Evolutionary conservation across 2,113 vertebrate species (phyloP), one percentile per base, ranked within the genome.

Genomic region (Penelope pileata): DNA sequence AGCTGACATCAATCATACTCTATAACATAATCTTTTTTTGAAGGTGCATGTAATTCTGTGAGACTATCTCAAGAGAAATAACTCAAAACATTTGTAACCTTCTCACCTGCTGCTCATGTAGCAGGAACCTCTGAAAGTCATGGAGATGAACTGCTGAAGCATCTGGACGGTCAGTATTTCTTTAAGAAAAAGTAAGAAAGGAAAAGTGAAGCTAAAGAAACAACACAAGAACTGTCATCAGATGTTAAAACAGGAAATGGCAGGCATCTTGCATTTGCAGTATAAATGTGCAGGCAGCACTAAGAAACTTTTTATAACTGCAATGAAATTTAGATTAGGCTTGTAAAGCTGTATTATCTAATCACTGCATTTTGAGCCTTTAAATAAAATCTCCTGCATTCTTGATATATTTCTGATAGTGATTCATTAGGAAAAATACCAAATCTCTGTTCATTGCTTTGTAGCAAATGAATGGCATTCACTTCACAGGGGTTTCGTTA

Each of bases 91-190:
- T 68, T 47, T 50, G 38, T 16, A 32, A 50, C 24, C 19, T 93
- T 95, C 97, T 95, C 78, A 99, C 99, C 98, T 99, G 98, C 95
- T 99, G 99, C 43, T 99, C 98, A 5, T 98, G 98, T 73, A 98
- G 48, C 62, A 99, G 98, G 93, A 99, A 99, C 59, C 99, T 97
- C 94, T 99, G 99, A 90, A 99, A 99, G 96, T 99, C 99, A 21
- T 98, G 98, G 63, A 99, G 98, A 83, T 98, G 97, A 63, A 99
- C 98, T 1, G 98, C 98, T 0, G 99, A 99, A 51, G 98, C 98
- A 7, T 99, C 98, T 1, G 98, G 98, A 81, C 98, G 98, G 94
- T 99, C 99, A 30, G 98, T 99, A 97, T 98, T 99, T 84, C 99
- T 99, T 81, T 3, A 40, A 79, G 15, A 84, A 74, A 92, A 17